phyloP scores from a whole-genome alignment of 2,113 vertebrate species.

The Ictalurus punctatus region DNA sequence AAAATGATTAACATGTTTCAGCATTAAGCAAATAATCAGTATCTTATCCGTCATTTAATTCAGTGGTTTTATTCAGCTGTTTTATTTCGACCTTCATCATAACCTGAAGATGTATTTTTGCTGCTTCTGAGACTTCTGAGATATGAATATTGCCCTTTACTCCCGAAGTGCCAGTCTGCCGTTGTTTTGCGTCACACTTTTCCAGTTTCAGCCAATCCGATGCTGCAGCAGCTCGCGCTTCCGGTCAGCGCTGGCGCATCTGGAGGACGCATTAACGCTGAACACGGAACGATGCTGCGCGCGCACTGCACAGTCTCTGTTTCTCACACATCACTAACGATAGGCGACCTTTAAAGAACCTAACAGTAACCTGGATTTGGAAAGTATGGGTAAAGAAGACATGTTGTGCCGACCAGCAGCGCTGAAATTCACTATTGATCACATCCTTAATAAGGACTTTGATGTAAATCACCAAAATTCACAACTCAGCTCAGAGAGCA shows the following conservation, averaged over 20 bases:
- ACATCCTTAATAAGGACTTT: slow-evolving; percentile 67
- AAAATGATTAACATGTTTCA: neutral
- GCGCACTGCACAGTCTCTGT: neutral
- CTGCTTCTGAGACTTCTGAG: neutral
- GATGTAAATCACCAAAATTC: slow-evolving; percentile 7
- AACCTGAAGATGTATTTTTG: neutral
- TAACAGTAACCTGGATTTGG: slow-evolving; percentile 53
- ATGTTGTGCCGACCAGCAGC: slow-evolving; percentile 64
- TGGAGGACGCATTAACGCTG: neutral
- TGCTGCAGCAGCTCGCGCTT: neutral
- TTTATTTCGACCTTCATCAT: neutral
- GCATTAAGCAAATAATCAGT: neutral
- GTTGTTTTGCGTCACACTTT: neutral
- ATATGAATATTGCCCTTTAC: neutral
- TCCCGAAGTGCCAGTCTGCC: neutral
- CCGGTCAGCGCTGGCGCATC: neutral
- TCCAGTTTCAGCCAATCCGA: neutral
- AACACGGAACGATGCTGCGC: neutral
- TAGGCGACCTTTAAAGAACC: neutral
- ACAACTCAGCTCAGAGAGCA: neutral
- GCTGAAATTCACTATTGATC: slow-evolving; percentile 76
- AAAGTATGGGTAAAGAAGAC: slow-evolving; percentile 72
- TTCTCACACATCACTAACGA: neutral
- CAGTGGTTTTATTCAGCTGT: neutral
- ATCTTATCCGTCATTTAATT: neutral